phyloP scores from a whole-genome alignment of 2,888 invertebrate genomes.

The Tricholauxania praeusta region DNA sequence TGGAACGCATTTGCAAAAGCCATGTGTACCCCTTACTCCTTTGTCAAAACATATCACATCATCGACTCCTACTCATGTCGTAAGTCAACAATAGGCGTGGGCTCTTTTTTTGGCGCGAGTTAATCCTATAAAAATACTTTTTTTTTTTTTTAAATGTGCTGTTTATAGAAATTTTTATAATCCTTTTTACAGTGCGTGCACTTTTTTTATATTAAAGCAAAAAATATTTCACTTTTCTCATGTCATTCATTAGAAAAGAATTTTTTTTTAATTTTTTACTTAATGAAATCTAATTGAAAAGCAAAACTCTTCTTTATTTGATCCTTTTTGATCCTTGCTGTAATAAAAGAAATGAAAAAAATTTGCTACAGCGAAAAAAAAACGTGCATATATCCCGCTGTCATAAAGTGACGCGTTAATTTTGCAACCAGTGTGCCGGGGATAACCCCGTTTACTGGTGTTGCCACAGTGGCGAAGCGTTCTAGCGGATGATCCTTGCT shows the following conservation, averaged over 20 bases:
- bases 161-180: not conserved
- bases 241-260: no score
- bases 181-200: not conserved
- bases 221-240: no score
- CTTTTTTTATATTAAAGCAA: no score
- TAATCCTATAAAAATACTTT: slow-evolving; percentile 14
- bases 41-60: not conserved
- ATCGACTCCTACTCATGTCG: slow-evolving; percentile 10
- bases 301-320: slow-evolving; percentile 19
- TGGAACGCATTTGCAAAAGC: not conserved
- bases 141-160: not conserved
- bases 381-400: slow-evolving; percentile 29
- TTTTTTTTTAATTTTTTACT: slow-evolving; percentile 10
- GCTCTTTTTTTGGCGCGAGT: slow-evolving; percentile 10
- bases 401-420: slow-evolving; percentile 42
- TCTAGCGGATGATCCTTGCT: slow-evolving; percentile 36
- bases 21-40: not conserved
- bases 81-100: not conserved
- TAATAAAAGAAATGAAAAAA: not conserved
- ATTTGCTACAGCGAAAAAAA: not conserved
- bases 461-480: slow-evolving; percentile 12
- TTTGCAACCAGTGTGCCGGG: slow-evolving; percentile 24
- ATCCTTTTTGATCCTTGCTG: not conserved
- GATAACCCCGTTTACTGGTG: slow-evolving; percentile 6
- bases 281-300: slow-evolving; percentile 30